A percentile compares a stretch with the other conserved stretches of the same genome.
These are phyloP conservation scores for Rhinoptilus africanus DNA, from an alignment of 2,113 vertebrate species.

Conservation along the genomic window DNA sequence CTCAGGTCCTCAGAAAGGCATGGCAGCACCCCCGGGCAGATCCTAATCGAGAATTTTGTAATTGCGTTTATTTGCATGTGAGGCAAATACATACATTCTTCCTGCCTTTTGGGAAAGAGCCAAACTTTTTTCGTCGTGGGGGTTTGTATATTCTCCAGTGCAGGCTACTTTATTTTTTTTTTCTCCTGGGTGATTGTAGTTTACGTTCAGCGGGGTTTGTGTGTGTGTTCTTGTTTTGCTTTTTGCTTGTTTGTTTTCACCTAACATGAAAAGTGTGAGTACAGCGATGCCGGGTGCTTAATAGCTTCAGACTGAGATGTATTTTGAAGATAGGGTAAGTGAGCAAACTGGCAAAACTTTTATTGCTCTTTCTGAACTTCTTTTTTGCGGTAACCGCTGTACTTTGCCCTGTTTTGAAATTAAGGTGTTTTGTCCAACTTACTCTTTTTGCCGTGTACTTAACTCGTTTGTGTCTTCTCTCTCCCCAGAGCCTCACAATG, in stretches of 20 bases:
- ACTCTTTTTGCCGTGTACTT: background rate
- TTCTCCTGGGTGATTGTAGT: background rate
- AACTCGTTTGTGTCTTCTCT: background rate
- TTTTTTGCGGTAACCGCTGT: background rate
- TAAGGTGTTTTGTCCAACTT: background rate
- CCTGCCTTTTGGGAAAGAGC: background rate
- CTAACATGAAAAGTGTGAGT: background rate
- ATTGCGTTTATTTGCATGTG: background rate
- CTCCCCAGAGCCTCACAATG: slow-evolving; percentile 76
- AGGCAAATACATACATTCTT: background rate
- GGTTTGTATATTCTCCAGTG: background rate
- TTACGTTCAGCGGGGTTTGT: background rate
- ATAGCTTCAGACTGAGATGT: background rate
- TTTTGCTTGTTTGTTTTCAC: background rate
- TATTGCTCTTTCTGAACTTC: background rate
- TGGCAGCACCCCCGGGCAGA: background rate
- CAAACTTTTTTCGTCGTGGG: background rate
- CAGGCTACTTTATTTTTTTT: background rate
- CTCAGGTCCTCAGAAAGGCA: background rate
- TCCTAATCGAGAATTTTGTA: background rate
- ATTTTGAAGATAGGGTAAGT: background rate
- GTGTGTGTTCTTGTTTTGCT: background rate
- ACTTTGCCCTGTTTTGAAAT: slow-evolving; percentile 15
- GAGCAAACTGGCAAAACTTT: background rate
- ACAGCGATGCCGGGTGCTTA: background rate